These are phyloP conservation scores for Anthophora plumipes DNA, from an alignment of 2,888 invertebrate species.

Conservation along the genomic window DNA sequence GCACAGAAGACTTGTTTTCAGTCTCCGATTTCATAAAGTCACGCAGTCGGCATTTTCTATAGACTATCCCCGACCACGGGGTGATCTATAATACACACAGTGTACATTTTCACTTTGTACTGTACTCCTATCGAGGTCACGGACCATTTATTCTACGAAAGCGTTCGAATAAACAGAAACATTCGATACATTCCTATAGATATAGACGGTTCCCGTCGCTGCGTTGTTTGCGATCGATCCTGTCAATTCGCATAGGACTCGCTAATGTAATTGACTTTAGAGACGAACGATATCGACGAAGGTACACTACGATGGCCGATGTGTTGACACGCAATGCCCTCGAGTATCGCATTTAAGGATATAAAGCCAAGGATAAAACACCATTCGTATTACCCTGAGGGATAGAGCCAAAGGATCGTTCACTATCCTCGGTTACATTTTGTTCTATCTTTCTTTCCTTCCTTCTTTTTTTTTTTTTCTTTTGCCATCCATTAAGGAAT, in stretches of 20 bases:
- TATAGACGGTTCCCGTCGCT: background rate
- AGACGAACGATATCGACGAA: conserved; percentile 33
- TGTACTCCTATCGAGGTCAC: no score
- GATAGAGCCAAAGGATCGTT: conserved; percentile 8
- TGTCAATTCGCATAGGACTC: conserved; percentile 47
- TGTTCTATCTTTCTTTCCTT: background rate
- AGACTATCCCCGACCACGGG: no score
- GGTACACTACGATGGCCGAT: background rate
- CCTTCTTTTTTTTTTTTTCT: background rate
- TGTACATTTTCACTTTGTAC: no score
- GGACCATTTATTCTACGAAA: no score
- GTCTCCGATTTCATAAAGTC: no score
- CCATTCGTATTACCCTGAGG: conserved; percentile 24
- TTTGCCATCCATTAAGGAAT: conserved; percentile 48
- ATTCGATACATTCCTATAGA: background rate
- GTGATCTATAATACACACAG: no score
- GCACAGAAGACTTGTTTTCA: no score
- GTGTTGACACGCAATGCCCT: conserved; percentile 57
- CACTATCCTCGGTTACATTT: conserved; percentile 9
- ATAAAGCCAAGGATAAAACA: conserved; percentile 19
- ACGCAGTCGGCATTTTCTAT: no score
- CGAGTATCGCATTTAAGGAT: conserved; percentile 45
- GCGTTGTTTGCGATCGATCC: conserved; percentile 42
- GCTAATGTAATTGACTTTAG: conserved; percentile 60
- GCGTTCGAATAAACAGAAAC: background rate